Evolutionary conservation across 2,888 invertebrate species (phyloP), one percentile per base, ranked within the genome.

Genomic region (Odontothrips loti): DNA sequence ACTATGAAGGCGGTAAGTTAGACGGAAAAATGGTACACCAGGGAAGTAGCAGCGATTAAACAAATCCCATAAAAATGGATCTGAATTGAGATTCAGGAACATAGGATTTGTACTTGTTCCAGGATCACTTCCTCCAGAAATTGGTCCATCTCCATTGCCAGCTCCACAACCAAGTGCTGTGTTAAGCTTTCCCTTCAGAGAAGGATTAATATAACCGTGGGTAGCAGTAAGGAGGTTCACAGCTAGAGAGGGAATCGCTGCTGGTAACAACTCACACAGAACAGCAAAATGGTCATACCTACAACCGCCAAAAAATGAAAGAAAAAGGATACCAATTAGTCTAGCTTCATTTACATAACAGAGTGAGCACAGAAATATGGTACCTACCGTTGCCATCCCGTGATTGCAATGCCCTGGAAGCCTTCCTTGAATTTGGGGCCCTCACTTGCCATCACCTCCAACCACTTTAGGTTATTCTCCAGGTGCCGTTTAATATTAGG

Each of bases 281-380:
- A 91, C 90, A 0, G 93, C 91, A 86, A 93, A 93, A 86, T 93
- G 93, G 85, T 93, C 93, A 85, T 93, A 93, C 23, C 91, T 87
- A 83, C 0, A 82, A 29, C n/a, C n/a, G n/a, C n/a, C n/a, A n/a
- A n/a, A n/a, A n/a, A n/a, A n/a, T n/a, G n/a, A n/a, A n/a, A n/a
- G n/a, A n/a, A n/a, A n/a, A n/a, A n/a, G n/a, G n/a, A n/a, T n/a
- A n/a, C n/a, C n/a, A n/a, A n/a, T n/a, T n/a, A 17, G 23, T 80
- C 80, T 6, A 23, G n/a, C 20, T 51, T 43, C 23, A 51, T 1
- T 43, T 63, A 81, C 23, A 79, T 43, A 17, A 80, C 43, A 34
- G 9, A 80, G 80, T n/a, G 29, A 79, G 34, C 20, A 63, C 20
- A 27, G 68, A 23, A 47, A 80, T 8, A 17, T 58, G n/a, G 10